Base-by-base conservation (phyloP, 1,140 invertebrate genomes). In the Zaprionus ornatus region DNA sequence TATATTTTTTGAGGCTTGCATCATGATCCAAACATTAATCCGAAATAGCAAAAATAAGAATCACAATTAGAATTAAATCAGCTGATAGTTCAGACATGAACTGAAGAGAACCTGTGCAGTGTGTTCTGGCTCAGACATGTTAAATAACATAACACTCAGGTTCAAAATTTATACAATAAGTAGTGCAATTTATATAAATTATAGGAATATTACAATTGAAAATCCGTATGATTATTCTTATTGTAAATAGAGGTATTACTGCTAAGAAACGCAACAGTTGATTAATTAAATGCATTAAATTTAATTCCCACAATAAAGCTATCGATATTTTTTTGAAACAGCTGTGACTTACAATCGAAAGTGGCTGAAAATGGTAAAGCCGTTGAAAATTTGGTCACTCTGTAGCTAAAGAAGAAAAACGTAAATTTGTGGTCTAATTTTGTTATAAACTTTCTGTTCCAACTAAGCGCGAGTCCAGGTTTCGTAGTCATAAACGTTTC, bases 391-490 rank as follows among this genome's bases (percentile, higher is more conserved):
- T 2, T 29, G 42, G 59, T 29, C 67, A 69, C 65, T 50, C 59
- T 63, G 10, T 23, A 27, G 37, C 23, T 63, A 67, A 62, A 40
- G 29, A 45, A 57, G n/a, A 27, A 40, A 75, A 64, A 70, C 67
- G 40, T 50, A 71, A 54, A 54, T 54, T 19, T 25, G 5, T 71
- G 66, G 32, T 45, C 54, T 71, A 75, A 75, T 71, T 73, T 63
- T 71, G 15, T 42, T 70, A 42, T 59, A 48, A 15, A 52, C 42
- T 48, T 63, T 23, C n/a, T 17, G 35, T 55, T 68, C 45, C 6
- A n/a, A 52, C 19, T 59, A 23, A 50, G 23, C 29, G 25, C 42
- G 59, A 40, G 50, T 52, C 52, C 15, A 40, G 6, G 37, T 68
- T 68, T 45, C 48, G 45, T 35, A 55, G 27, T 25, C 25, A 23